Evolutionary conservation across 2,888 invertebrate species (phyloP), one percentile per base, ranked within the genome.

Genomic region (Mesorhabditis sp.): DNA sequence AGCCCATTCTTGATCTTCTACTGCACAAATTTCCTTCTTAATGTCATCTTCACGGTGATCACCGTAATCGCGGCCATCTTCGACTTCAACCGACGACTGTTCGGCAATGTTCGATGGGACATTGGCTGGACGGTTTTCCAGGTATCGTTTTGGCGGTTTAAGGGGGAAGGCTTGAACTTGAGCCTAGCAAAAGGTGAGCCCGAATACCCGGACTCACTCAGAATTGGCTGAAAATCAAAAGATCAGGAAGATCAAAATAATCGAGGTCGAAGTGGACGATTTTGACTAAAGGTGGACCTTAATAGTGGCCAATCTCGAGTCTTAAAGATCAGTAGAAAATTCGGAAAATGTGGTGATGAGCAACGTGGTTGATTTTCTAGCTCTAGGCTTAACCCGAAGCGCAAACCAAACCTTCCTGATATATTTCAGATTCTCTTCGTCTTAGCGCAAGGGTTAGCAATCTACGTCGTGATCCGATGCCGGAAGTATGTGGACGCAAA

Each of bases 1-100:
- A 75, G 75, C 45, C 80, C 80, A 13, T 80, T 78, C 61, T 70
- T 80, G 5, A 70, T 80, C 7, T 80, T 78, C 65, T 80, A 80
- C 72, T 71, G 74, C 66, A 77, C 78, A 4, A 80, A 80, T 69
- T 80, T 80, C 73, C 68, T 78, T 45, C 64, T 80, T 42, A 80
- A 80, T 65, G 68, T 72, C 61, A 70, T 78, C 15, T 74, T 80
- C 70, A 78, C 80, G 4, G 67, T 77, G 5, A 45, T 78, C 58
- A 80, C 80, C 2, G 62, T 79, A 4, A 71, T 71, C 43, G 77
- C 79, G 6, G 76, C 73, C 15, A 70, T 72, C 1, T 72, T 79
- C 70, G 79, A 79, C 66, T 67, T 78, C 50, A 77, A 80, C 65
- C 70, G 72, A 50, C 63, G 75, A 62, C 68, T 80, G 10, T 80